phyloP scores from a whole-genome alignment of 2,113 vertebrate species.

The Calidris pugnax region DNA sequence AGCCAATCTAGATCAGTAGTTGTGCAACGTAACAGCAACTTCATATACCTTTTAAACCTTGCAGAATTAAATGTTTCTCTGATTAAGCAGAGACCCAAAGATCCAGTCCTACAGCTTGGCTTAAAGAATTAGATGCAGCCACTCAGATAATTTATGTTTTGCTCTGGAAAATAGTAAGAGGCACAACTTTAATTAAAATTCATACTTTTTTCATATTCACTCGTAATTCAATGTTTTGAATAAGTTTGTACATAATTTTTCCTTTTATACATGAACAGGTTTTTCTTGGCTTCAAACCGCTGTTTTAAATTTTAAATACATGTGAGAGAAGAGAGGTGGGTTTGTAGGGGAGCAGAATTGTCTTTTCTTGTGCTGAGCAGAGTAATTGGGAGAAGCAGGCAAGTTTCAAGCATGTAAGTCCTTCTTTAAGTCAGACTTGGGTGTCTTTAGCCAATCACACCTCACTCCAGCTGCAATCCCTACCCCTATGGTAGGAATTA shows the following conservation, averaged over 20 bases:
- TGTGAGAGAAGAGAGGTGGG: background rate
- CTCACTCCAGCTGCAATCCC: rapidly evolving
- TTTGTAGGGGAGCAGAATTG: background rate
- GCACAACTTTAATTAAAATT: background rate
- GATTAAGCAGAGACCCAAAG: background rate
- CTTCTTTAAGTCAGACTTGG: background rate
- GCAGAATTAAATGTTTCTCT: background rate
- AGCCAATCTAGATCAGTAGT: background rate
- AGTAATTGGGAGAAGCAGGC: background rate
- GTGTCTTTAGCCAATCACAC: background rate
- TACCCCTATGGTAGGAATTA: background rate
- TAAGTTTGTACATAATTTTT: background rate
- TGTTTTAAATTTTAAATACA: background rate
- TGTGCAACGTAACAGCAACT: background rate
- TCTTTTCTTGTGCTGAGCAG: background rate
- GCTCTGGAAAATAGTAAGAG: background rate
- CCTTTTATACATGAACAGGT: background rate
- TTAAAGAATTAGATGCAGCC: background rate
- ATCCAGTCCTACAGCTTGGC: background rate
- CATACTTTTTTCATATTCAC: background rate
- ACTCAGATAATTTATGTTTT: background rate
- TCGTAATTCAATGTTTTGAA: background rate
- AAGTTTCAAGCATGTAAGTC: background rate
- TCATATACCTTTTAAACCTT: background rate
- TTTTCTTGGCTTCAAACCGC: background rate